phyloP scores from a whole-genome alignment of 2,113 vertebrate genomes.

The Antechinus stuartii region DNA sequence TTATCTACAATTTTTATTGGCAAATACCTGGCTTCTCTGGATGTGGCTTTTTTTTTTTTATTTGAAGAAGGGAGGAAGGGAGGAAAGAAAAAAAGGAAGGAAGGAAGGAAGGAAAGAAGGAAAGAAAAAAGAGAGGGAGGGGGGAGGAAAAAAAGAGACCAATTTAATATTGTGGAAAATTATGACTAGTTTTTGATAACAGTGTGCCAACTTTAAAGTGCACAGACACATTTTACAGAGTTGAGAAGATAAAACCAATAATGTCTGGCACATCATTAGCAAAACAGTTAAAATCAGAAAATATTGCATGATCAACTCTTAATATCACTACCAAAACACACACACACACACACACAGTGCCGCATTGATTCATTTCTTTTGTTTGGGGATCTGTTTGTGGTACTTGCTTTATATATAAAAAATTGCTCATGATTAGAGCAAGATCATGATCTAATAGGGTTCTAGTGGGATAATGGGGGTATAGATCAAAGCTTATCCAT shows the following conservation, averaged over 20 bases:
- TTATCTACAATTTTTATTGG: not conserved
- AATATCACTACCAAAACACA: not conserved
- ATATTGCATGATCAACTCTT: not conserved
- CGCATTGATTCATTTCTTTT: not conserved
- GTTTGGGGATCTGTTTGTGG: not conserved
- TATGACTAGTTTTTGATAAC: not conserved
- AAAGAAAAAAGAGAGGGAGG: no score
- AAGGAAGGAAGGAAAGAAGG: no score
- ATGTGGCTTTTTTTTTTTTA: not conserved
- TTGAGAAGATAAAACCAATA: not conserved
- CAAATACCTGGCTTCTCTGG: not conserved
- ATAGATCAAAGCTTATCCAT: not conserved
- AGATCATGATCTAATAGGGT: not conserved
- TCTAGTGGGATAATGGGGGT: not conserved
- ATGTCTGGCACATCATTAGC: not conserved
- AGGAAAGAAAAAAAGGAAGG: no score
- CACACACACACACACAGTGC: not conserved
- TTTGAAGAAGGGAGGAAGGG: not conserved
- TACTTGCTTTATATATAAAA: not conserved
- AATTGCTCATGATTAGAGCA: no score
- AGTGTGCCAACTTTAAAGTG: not conserved
- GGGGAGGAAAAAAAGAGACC: no score
- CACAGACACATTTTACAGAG: not conserved
- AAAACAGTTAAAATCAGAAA: not conserved
- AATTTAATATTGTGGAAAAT: not conserved